Evolutionary conservation across 2,113 vertebrate genomes (phyloP).

Genomic region (Pandion haliaetus): DNA sequence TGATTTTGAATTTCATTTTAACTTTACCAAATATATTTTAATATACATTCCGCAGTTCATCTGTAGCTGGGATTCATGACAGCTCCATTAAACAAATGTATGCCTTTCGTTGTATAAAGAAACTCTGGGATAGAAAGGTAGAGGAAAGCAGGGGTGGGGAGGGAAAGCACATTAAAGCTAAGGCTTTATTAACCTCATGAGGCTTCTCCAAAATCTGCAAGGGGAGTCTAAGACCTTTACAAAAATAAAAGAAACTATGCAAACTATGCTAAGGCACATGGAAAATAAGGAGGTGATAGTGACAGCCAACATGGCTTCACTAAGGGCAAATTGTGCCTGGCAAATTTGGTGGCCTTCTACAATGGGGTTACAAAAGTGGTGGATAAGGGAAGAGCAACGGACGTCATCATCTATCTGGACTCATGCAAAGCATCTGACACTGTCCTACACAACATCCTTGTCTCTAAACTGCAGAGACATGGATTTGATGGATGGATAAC

Average conservation of each 20-base stretch:
- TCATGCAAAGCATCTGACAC: background rate
- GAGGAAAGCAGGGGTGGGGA: background rate
- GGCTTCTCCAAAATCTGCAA: background rate
- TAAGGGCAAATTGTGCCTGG: background rate
- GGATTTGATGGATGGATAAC: background rate
- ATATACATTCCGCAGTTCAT: background rate
- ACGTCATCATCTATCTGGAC: background rate
- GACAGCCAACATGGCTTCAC: background rate
- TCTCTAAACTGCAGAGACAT: background rate
- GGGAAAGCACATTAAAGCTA: background rate
- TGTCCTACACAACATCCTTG: background rate
- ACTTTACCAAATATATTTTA: background rate
- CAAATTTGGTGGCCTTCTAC: background rate
- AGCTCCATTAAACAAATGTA: background rate
- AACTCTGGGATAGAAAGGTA: background rate
- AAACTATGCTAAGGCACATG: background rate
- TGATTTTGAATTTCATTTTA: conserved; percentile 34
- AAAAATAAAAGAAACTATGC: background rate
- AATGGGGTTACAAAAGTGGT: background rate
- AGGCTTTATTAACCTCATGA: background rate
- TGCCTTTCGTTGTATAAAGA: background rate
- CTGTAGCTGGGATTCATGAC: background rate
- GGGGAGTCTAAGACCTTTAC: background rate
- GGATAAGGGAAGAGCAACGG: background rate
- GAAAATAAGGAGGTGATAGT: background rate